Percentiles rank a stretch among this genome's conserved stretches.
These are phyloP conservation scores for Columba livia DNA, from an alignment of 2,113 vertebrate species.

Conservation along the genomic window DNA sequence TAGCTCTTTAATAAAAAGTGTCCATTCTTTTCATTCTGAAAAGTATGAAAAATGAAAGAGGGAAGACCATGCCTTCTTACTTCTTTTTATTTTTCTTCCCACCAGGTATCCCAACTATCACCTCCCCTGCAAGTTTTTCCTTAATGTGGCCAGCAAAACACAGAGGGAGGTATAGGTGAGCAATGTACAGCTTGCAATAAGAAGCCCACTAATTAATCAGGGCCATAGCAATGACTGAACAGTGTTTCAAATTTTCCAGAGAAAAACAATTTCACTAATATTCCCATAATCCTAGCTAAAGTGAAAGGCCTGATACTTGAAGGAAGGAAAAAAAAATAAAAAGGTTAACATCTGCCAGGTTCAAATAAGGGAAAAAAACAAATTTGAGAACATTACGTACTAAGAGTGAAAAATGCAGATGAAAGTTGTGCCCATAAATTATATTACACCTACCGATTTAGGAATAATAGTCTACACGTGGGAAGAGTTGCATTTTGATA, in stretches of 20 bases:
- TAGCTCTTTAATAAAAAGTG: background rate
- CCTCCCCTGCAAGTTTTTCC: background rate
- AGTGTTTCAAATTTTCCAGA: background rate
- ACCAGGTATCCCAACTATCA: background rate
- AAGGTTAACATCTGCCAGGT: background rate
- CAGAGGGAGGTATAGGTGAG: background rate
- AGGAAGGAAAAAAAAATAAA: too few relatives aligned
- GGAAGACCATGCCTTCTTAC: background rate
- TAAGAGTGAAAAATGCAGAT: background rate
- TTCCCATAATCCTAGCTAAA: background rate
- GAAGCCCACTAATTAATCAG: background rate
- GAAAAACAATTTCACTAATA: background rate
- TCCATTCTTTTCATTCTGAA: background rate
- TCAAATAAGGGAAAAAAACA: background rate
- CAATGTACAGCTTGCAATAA: background rate
- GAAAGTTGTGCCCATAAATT: background rate
- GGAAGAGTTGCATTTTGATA: constrained; percentile 35
- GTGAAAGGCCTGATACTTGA: background rate
- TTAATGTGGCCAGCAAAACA: background rate
- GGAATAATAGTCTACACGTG: constrained; percentile 7
- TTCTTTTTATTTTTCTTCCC: background rate
- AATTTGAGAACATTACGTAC: background rate
- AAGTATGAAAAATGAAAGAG: background rate
- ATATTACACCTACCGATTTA: background rate
- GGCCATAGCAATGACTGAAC: background rate